A percentile compares a stretch with the other conserved stretches of the same genome.
Evolutionary conservation across 2,888 invertebrate genomes (phyloP).

Genomic region (Drosophila meridiana): DNA sequence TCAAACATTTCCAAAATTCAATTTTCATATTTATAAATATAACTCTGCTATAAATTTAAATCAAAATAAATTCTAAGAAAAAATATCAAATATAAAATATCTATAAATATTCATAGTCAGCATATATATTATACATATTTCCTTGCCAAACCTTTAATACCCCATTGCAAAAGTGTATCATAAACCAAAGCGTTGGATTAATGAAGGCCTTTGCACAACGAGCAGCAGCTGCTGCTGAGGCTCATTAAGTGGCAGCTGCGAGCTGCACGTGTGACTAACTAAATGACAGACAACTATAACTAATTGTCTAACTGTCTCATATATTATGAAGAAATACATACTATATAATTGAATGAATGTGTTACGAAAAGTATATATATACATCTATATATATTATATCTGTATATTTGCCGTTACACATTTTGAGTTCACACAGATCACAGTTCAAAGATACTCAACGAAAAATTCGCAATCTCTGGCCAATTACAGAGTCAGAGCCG

Average conservation of each 20-base stretch:
- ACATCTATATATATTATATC: background rate
- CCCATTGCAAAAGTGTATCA: background rate
- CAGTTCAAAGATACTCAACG: conserved; percentile 19
- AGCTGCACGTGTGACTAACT: conserved; percentile 44
- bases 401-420: conserved; percentile 33
- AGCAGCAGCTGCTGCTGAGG: background rate
- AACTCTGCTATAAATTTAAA: no score
- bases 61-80: no score
- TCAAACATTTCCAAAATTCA: no score
- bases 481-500: conserved; percentile 55
- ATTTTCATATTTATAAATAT: no score
- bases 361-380: background rate
- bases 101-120: no score
- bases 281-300: conserved; percentile 19
- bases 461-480: conserved; percentile 25
- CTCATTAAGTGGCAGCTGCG: conserved; percentile 39
- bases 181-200: conserved; percentile 22
- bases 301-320: conserved; percentile 7
- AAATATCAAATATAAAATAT: no score
- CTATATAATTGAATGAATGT: background rate
- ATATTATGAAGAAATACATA: conserved; percentile 6
- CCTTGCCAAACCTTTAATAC: background rate
- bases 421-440: conserved; percentile 43
- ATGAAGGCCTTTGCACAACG: conserved; percentile 58
- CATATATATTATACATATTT: background rate